Conservation (phyloP, 2,113 vertebrate species). For the Anhinga anhinga region DNA sequence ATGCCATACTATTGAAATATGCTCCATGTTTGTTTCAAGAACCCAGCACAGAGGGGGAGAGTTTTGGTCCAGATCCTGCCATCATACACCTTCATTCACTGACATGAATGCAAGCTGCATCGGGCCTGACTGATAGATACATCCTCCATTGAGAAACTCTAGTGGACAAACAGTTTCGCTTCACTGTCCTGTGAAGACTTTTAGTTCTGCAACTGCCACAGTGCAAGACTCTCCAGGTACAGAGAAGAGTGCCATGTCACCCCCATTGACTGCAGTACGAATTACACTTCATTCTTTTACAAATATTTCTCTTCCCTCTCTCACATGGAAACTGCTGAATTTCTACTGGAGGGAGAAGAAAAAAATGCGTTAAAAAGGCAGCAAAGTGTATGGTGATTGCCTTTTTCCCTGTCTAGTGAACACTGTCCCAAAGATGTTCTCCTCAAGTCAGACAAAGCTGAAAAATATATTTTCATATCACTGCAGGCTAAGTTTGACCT, state of each 20-base stretch:
- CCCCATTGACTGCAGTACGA: neutral
- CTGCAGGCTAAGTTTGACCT: slow-evolving; percentile 69
- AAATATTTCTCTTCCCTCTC: neutral
- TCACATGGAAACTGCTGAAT: neutral
- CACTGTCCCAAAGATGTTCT: neutral
- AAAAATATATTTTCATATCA: slow-evolving; percentile 69
- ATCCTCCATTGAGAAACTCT: neutral
- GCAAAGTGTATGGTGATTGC: neutral
- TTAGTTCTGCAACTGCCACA: neutral
- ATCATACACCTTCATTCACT: neutral
- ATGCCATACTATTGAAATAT: neutral
- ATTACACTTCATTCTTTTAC: neutral
- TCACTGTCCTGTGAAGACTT: neutral
- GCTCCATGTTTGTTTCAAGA: neutral
- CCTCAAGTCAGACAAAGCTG: slow-evolving; percentile 36
- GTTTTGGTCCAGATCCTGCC: neutral
- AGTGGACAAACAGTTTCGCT: neutral
- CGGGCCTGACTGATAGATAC: neutral
- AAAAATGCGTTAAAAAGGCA: neutral
- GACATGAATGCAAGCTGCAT: neutral
- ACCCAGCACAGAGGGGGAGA: neutral
- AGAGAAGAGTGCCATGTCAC: neutral
- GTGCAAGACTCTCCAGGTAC: neutral
- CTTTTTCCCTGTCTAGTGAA: neutral
- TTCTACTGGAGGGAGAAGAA: neutral